Percentiles rank a stretch among this genome's conserved stretches.
These are phyloP conservation scores for Elysia crispata DNA, from an alignment of 2,888 invertebrate species.

Conservation along the genomic window DNA sequence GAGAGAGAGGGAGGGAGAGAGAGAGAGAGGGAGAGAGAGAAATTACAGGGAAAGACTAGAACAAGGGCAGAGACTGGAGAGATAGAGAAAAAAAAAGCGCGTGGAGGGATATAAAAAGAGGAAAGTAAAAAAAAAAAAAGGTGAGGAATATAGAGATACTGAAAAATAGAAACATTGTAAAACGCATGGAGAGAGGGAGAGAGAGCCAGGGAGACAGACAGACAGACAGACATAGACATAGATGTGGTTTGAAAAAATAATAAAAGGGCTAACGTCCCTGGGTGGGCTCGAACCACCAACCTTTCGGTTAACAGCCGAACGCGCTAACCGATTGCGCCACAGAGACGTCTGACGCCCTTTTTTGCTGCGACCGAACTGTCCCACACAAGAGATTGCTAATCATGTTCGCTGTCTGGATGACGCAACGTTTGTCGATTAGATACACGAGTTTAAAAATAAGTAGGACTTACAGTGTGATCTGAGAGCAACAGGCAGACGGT, in stretches of 20 bases:
- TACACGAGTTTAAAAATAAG: too few species aligned
- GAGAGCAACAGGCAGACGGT: too few species aligned
- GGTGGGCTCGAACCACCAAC: slow-evolving; percentile 58
- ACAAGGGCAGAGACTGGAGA: background rate
- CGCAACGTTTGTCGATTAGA: too few species aligned
- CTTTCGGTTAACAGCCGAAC: slow-evolving; percentile 58
- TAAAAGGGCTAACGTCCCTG: slow-evolving; percentile 47
- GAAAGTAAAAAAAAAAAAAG: background rate
- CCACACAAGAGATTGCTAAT: too few species aligned
- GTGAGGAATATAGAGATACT: background rate
- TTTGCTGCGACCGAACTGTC: too few species aligned
- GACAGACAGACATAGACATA: too few species aligned
- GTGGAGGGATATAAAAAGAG: background rate
- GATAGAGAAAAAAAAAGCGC: background rate
- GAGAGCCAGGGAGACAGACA: background rate
- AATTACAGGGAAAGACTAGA: background rate
- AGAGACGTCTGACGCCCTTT: too few species aligned
- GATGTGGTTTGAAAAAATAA: too few species aligned
- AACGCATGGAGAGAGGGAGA: background rate
- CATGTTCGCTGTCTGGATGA: too few species aligned
- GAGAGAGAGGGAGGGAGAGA: slow-evolving; percentile 14
- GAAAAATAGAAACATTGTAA: background rate
- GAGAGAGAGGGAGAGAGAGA: slow-evolving; percentile 1
- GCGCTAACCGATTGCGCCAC: slow-evolving; percentile 57
- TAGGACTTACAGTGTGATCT: too few species aligned